phyloP scores from a whole-genome alignment of 2,888 invertebrate genomes.

The Drosophila mercatorum region DNA sequence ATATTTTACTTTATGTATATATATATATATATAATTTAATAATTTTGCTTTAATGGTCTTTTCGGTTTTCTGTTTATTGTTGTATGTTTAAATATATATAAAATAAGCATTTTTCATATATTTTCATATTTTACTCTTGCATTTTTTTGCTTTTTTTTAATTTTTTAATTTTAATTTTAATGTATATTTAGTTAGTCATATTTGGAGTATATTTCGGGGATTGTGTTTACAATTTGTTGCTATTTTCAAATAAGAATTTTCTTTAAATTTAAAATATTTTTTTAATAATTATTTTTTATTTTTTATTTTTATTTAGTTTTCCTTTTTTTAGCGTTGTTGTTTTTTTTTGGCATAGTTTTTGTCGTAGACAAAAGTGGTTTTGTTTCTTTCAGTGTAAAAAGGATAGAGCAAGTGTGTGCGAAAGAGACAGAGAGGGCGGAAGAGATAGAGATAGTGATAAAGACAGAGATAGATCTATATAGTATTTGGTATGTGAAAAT shows the following conservation, averaged over 20 bases:
- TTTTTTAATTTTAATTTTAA: slow-evolving; percentile 22
- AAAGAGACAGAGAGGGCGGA: not conserved
- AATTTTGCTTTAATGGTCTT: slow-evolving; percentile 68
- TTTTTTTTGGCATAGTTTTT: slow-evolving; percentile 45
- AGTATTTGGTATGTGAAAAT: not conserved
- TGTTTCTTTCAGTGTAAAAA: slow-evolving; percentile 11
- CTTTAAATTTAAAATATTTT: slow-evolving; percentile 17
- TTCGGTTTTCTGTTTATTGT: slow-evolving; percentile 60
- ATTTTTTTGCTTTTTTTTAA: not conserved
- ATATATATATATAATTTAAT: slow-evolving; percentile 28
- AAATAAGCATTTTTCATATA: slow-evolving; percentile 67
- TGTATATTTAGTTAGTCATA: slow-evolving; percentile 51
- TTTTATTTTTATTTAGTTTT: slow-evolving; percentile 14
- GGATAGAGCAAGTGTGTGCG: not conserved
- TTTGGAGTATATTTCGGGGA: slow-evolving; percentile 32
- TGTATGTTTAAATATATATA: slow-evolving; percentile 78
- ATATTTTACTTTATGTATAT: slow-evolving; percentile 35
- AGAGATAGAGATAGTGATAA: not conserved
- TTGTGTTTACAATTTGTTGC: slow-evolving; percentile 64
- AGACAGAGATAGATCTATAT: not conserved
- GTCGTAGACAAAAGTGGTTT: slow-evolving; percentile 16
- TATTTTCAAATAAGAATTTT: slow-evolving; percentile 58
- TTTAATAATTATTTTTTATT: slow-evolving; percentile 3
- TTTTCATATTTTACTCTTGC: slow-evolving; percentile 23
- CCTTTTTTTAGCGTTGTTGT: slow-evolving; percentile 39